Evolutionary conservation across 2,113 vertebrate species (phyloP), one percentile per base, ranked within the genome.

Genomic region (Corythoichthys intestinalis): DNA sequence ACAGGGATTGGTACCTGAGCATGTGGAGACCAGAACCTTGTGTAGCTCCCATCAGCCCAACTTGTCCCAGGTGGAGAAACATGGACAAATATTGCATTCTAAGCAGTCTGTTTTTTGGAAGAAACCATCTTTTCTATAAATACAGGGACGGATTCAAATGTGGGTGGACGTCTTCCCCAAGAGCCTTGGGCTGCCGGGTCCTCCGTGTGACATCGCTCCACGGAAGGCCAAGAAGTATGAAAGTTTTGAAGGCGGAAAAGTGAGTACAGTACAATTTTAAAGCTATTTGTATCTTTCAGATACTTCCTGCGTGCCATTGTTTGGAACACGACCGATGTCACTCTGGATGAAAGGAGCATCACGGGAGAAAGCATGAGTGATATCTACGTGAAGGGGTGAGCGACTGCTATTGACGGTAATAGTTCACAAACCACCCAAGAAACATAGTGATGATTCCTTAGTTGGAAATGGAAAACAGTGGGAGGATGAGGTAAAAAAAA

Each of bases 121-220:
- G 6, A 41, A 41, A 4, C 39, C 1, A 44, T n/a, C 1, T 72
- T 15, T 48, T 20, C 2, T 15, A 46, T 34, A 70, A 74, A 74
- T 67, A 0, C 83, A 99, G 97, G 97, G 97, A 60, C 90, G 86
- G 80, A 91, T 99, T 72, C 95, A 98, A 86, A 96, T 99, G 96
- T 99, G 97, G 97, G 95, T 99, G 5, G 97, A 99, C 82, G 76
- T 98, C 77, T 99, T 98, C 71, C 96, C 97, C 48, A 99, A 98
- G 90, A 95, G 81, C 67, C 85, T 96, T 15, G 96, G 97, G 2
- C 86, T 91, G 6, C 95, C 94, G 44, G 95, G 96, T 2, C 94
- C 94, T 75, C 97, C 96, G 0, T 96, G 94, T 87, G 94, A 96
- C 64, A 94, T 99, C 83, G 89, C 88, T 34, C 94, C 96, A 50